phyloP scores from a whole-genome alignment of 1,140 invertebrate species.

The Ooceraea biroi region DNA sequence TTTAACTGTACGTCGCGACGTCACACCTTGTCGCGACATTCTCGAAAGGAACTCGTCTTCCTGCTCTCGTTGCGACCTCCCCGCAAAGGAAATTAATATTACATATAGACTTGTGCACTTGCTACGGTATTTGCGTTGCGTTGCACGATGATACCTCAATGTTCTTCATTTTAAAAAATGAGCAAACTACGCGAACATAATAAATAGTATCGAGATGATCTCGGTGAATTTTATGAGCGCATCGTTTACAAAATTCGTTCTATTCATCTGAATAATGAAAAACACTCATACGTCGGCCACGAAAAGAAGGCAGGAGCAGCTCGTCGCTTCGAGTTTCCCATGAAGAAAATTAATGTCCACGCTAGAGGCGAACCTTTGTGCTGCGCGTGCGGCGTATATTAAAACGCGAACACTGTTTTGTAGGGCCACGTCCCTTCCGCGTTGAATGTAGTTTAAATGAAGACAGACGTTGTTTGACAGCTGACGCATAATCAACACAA shows the following conservation, averaged over 20 bases:
- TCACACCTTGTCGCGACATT: conserved; percentile 1
- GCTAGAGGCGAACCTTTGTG: conserved; percentile 29
- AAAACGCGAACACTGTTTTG: conserved; percentile 21
- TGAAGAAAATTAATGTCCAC: conserved; percentile 65
- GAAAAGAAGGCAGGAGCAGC: conserved; percentile 20
- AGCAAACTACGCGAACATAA: too few relatives aligned
- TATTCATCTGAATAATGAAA: conserved; percentile 52
- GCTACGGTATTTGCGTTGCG: neutral
- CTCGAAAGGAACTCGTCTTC: conserved; percentile 29
- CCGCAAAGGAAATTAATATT: conserved; percentile 49
- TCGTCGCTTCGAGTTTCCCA: conserved; percentile 31
- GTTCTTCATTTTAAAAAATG: conserved; percentile 26
- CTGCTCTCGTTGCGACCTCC: neutral
- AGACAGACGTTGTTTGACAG: neutral
- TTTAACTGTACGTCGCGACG: conserved; percentile 45
- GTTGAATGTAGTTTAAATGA: conserved; percentile 5
- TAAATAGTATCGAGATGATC: too few relatives aligned
- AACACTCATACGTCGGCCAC: neutral
- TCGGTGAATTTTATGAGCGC: conserved; percentile 3
- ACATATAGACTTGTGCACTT: neutral
- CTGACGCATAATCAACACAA: neutral
- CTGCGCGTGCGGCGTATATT: conserved; percentile 31
- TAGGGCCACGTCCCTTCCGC: neutral
- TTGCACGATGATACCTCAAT: conserved; percentile 7
- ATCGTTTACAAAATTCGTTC: conserved; percentile 8